Conservation (phyloP, 2,797 vertebrate genomes). For the Bucorvus abyssinicus region DNA sequence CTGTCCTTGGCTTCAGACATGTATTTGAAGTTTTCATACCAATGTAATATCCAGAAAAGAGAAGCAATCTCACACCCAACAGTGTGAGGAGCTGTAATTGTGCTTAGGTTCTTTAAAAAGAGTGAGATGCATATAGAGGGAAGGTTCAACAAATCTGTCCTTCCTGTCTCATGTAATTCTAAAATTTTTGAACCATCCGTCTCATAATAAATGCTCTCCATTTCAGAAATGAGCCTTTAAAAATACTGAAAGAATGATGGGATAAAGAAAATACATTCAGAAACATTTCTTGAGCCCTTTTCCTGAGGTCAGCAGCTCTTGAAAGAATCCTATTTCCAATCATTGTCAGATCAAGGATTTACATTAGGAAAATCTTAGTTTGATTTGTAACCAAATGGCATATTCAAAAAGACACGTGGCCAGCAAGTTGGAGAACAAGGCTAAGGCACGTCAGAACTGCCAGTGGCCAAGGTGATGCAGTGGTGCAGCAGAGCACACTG, state of each 20-base stretch:
- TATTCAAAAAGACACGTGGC: not conserved
- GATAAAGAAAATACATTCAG: not conserved
- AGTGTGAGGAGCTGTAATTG: not conserved
- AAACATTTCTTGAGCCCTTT: not conserved
- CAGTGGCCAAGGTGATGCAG: rapidly evolving
- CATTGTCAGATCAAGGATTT: not conserved
- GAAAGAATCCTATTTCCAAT: not conserved
- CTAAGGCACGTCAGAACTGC: not conserved
- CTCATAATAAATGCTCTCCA: not conserved
- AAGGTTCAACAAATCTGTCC: conserved; percentile 43
- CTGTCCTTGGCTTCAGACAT: not conserved
- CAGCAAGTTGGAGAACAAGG: not conserved
- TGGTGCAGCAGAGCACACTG: not conserved
- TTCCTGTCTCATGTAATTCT: not conserved
- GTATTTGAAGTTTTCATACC: not conserved
- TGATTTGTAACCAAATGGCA: rapidly evolving
- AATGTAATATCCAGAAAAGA: not conserved
- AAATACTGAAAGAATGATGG: not conserved
- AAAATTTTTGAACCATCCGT: conserved; percentile 52
- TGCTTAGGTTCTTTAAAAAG: not conserved
- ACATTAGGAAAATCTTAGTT: not conserved
- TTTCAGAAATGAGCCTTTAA: conserved; percentile 8
- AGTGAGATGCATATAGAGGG: not conserved
- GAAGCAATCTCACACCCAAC: not conserved
- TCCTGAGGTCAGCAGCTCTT: not conserved